Evolutionary conservation across 2,888 invertebrate species (phyloP).

Genomic region (Meiosimyza platycephala): DNA sequence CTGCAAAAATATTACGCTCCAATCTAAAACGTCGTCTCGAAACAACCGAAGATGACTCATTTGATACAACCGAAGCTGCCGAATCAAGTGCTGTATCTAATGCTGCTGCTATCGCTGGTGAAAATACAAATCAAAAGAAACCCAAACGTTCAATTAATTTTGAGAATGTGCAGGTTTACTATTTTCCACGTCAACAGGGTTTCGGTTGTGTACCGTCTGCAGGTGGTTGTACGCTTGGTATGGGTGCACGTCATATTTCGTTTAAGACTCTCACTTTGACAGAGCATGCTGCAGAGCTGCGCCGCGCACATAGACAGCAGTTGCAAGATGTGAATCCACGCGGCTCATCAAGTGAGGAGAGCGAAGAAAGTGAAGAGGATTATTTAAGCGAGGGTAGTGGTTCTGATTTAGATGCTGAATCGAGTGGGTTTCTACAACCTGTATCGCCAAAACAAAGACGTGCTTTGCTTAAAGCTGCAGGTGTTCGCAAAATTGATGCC

Average conservation of each 20-base stretch:
- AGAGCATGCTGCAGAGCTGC: constrained; percentile 91
- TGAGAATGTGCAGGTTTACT: constrained; percentile 92
- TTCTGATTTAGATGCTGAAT: constrained; percentile 88
- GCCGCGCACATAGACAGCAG: constrained; percentile 85
- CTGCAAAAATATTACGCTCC: constrained; percentile 69
- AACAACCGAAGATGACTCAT: constrained; percentile 60
- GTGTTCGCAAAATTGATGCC: constrained; percentile 92
- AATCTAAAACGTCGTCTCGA: constrained; percentile 75
- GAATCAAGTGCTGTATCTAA: not conserved
- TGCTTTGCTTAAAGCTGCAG: constrained; percentile 88
- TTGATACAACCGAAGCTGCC: constrained; percentile 15
- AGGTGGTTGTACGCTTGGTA: constrained; percentile 92
- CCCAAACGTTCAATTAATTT: constrained; percentile 87
- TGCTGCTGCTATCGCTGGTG: constrained; percentile 22
- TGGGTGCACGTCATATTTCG: constrained; percentile 80
- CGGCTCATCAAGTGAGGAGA: constrained; percentile 79
- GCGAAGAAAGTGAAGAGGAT: constrained; percentile 84
- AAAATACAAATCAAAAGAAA: constrained; percentile 67
- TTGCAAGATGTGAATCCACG: constrained; percentile 71
- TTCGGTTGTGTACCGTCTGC: constrained; percentile 92
- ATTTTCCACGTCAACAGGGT: constrained; percentile 93
- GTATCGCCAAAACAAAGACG: constrained; percentile 92
- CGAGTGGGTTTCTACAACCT: constrained; percentile 91
- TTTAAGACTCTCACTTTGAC: constrained; percentile 83
- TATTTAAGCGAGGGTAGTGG: constrained; percentile 79